phyloP scores from a whole-genome alignment of 2,888 invertebrate species.

The Tupiocoris notatus region DNA sequence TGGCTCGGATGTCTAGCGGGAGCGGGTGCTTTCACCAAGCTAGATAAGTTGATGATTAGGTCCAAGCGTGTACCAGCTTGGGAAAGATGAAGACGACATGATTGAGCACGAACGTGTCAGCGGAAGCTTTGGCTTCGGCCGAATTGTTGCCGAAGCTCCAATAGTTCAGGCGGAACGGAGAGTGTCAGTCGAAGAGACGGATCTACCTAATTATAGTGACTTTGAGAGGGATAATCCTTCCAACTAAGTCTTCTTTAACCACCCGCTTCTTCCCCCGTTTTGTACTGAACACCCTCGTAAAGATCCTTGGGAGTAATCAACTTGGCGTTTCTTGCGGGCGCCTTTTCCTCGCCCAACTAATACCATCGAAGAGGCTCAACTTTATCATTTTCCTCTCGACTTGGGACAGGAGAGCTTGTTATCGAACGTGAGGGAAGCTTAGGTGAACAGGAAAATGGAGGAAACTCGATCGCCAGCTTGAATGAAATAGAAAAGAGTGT shows the following conservation, averaged over 20 bases:
- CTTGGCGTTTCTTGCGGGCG: not conserved
- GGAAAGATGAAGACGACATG: not conserved
- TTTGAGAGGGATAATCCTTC: slow-evolving; percentile 23
- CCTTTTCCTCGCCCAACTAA: not conserved
- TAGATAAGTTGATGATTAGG: not conserved
- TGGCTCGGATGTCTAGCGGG: not conserved
- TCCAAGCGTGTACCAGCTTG: not conserved
- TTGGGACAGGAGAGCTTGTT: not conserved
- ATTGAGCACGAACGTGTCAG: not conserved
- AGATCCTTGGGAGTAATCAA: not conserved
- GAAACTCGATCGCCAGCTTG: too few species aligned
- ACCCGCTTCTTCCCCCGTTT: not conserved
- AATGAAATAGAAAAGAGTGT: too few species aligned
- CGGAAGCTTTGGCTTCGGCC: not conserved
- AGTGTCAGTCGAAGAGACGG: slow-evolving; percentile 10
- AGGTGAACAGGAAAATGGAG: too few species aligned
- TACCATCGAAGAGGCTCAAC: not conserved
- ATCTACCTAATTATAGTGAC: slow-evolving; percentile 35
- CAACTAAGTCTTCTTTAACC: slow-evolving; percentile 26
- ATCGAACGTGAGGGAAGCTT: not conserved
- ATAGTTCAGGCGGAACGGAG: too few species aligned
- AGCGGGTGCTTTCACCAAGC: not conserved
- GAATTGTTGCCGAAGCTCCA: not conserved
- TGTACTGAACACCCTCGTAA: not conserved
- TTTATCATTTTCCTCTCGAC: not conserved